Percentiles rank a stretch among this genome's conserved stretches.
These are phyloP conservation scores for Macrostomum lignano DNA, from an alignment of 1,140 invertebrate genomes.

Conservation along the genomic window DNA sequence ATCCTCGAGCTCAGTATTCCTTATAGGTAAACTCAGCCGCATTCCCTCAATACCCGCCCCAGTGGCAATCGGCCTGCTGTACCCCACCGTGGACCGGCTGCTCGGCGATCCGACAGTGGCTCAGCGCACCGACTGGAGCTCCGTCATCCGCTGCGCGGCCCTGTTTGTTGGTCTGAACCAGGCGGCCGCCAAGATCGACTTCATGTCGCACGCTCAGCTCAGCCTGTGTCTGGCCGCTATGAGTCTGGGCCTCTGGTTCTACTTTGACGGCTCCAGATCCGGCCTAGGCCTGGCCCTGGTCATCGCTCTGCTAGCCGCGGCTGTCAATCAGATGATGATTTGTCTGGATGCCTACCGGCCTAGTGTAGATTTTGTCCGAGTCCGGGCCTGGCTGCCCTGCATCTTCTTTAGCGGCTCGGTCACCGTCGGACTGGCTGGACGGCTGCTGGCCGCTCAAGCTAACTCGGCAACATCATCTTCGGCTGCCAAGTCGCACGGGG, in stretches of 20 bases:
- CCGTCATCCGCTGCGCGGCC: conserved; percentile 29
- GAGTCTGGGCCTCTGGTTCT: conserved; percentile 29
- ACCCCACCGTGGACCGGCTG: too few species aligned
- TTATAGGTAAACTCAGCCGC: too few species aligned
- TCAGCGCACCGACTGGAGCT: conserved; percentile 31
- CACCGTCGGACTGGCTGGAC: conserved; percentile 29
- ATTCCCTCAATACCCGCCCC: too few species aligned
- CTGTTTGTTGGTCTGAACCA: conserved; percentile 31
- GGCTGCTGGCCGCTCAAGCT: conserved; percentile 29
- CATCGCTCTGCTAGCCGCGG: conserved; percentile 24
- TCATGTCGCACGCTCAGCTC: conserved; percentile 27
- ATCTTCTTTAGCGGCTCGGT: conserved; percentile 31
- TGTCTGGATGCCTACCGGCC: conserved; percentile 27
- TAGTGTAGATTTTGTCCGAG: conserved; percentile 9
- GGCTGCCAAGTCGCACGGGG: too few species aligned
- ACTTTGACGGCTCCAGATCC: conserved; percentile 27
- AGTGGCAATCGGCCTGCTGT: too few species aligned
- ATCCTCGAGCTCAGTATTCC: too few species aligned
- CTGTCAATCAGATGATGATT: conserved; percentile 27
- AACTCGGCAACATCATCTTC: too few species aligned
- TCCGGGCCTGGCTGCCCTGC: conserved; percentile 24
- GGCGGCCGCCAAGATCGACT: conserved; percentile 30
- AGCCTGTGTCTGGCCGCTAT: conserved; percentile 24
- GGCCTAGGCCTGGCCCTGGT: conserved; percentile 27
- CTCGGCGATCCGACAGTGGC: too few species aligned